Percentiles rank a stretch among this genome's conserved stretches.
These are phyloP conservation scores for Clivina fossor DNA, from an alignment of 2,888 invertebrate species.

Conservation along the genomic window DNA sequence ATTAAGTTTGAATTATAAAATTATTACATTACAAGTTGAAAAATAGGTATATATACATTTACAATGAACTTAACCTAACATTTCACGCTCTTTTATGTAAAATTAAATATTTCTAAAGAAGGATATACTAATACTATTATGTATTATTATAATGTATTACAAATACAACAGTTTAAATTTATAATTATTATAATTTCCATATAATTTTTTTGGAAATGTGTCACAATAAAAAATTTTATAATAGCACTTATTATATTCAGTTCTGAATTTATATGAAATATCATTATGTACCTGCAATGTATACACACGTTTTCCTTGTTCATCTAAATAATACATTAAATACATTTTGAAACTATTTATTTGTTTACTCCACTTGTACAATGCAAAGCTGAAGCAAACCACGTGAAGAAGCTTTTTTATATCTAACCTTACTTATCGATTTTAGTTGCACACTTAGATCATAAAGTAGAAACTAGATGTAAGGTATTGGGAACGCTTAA, in stretches of 20 bases:
- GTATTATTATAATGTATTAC: too few species aligned
- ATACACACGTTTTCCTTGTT: slow-evolving; percentile 79
- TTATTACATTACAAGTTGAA: background rate
- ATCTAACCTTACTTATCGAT: slow-evolving; percentile 10
- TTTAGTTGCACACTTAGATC: background rate
- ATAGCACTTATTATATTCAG: slow-evolving; percentile 9
- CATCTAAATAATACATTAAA: slow-evolving; percentile 75
- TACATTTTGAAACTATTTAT: slow-evolving; percentile 60
- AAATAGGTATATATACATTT: slow-evolving; percentile 37
- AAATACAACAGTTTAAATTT: too few species aligned
- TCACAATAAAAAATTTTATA: slow-evolving; percentile 21
- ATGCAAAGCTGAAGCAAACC: background rate
- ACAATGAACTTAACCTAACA: too few species aligned
- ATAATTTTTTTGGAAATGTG: too few species aligned
- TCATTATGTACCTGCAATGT: slow-evolving; percentile 80
- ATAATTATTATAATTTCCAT: too few species aligned
- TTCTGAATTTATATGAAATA: slow-evolving; percentile 12
- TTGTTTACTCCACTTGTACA: slow-evolving; percentile 5
- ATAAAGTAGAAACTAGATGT: background rate
- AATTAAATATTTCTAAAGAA: too few species aligned
- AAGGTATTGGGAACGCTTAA: background rate
- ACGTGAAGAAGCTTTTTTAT: slow-evolving; percentile 16
- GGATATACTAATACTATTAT: too few species aligned
- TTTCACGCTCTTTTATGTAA: too few species aligned
- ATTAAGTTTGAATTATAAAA: background rate